These are phyloP conservation scores for Neuroterus valhalla DNA, from an alignment of 1,140 invertebrate genomes.

Conservation along the genomic window DNA sequence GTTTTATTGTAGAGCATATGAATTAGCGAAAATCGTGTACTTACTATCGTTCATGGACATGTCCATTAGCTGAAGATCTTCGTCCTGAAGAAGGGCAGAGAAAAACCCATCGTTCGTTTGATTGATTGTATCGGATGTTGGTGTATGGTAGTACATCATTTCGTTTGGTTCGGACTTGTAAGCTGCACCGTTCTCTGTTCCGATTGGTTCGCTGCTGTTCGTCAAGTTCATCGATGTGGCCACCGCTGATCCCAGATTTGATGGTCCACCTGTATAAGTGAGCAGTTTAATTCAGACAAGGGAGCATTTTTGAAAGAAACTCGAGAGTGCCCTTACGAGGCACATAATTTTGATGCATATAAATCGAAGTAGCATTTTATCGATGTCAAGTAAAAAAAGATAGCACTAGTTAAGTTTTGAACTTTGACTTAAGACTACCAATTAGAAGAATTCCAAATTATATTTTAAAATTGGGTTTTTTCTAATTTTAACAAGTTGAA, in stretches of 20 bases:
- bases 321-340: too few species aligned
- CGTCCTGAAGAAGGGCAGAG: slow-evolving; percentile 89
- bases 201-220: slow-evolving; percentile 78
- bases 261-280: slow-evolving; percentile 75
- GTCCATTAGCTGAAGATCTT: slow-evolving; percentile 91
- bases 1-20: too few species aligned
- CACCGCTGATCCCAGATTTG: slow-evolving; percentile 85
- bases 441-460: too few species aligned
- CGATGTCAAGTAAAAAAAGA: too few species aligned
- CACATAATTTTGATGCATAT: too few species aligned
- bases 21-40: too few species aligned
- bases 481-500: too few species aligned
- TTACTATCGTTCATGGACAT: slow-evolving; percentile 92
- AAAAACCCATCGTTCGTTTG: slow-evolving; percentile 88
- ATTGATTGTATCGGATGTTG: slow-evolving; percentile 79
- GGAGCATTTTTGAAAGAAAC: slow-evolving; percentile 25
- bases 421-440: too few species aligned
- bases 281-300: slow-evolving; percentile 72
- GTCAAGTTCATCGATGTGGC: slow-evolving; percentile 88
- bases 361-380: too few species aligned
- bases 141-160: slow-evolving; percentile 82
- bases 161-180: slow-evolving; percentile 78
- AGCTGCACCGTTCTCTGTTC: slow-evolving; percentile 62
- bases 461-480: too few species aligned
- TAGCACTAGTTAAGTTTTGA: too few species aligned